Evolutionary conservation across 2,888 invertebrate species (phyloP), one percentile per base, ranked within the genome.

Genomic region (Leptura quadrifasciata): DNA sequence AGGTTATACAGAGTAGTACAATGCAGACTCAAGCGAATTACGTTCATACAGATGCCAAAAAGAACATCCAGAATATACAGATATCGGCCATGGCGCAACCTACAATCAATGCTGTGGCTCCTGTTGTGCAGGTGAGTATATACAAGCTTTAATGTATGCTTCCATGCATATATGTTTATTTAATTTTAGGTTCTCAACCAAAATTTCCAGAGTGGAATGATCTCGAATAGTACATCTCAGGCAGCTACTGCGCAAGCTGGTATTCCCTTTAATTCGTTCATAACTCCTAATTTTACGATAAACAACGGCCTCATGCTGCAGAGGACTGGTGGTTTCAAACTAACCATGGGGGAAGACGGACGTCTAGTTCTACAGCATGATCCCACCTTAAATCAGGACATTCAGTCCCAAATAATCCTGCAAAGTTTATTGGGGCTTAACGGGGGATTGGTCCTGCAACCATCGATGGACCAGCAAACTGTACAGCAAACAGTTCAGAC

Each of bases 271-370:
- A 88, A 86, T 76, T 87, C 88, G 0, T 88, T 88, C 67, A 85
- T 89, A 72, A 75, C 86, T 9, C 89, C 88, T 4, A 89, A 89
- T 80, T 88, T 89, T 71, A 88, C 89, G 18, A 88, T 89, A 27
- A 89, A 89, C 71, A 89, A 89, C 73, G 88, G 89, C 54, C 83
- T 89, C 72, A 88, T 89, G 86, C 85, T 88, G 69, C 93, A 93
- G 81, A 87, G 93, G 8, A 89, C 88, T 83, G 93, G 93, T 0
- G 93, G 93, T 72, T 90, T 94, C 74, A 92, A 93, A 76, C 88
- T 94, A 72, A 92, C 94, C 0, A 90, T 94, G 64, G 92, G 93
- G 0, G 94, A 94, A 86, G 94, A 94, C 81, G 94, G 94, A 9
- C 89, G 93, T 24, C 89, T 94, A 60, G 91, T 94, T 57, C 87